Conservation (phyloP, 2,888 invertebrate species). For the Choreutis nemorana region DNA sequence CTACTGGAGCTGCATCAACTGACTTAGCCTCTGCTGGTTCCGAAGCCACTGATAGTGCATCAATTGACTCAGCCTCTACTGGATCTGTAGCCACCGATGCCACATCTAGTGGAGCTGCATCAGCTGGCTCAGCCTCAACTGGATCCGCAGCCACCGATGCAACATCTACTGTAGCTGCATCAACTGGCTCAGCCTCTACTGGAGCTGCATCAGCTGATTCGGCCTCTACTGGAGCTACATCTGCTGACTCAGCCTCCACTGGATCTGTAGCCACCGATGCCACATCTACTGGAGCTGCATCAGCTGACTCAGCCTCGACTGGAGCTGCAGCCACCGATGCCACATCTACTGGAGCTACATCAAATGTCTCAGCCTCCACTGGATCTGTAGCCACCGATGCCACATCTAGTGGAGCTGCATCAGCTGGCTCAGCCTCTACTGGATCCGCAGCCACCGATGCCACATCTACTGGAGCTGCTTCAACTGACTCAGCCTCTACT, state of each 20-base stretch:
- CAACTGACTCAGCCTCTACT: background rate
- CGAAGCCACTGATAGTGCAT: background rate
- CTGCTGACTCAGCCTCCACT: slow-evolving; percentile 2
- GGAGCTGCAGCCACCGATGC: slow-evolving; percentile 1
- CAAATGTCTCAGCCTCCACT: background rate
- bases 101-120: background rate
- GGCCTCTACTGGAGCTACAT: slow-evolving; percentile 1
- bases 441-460: background rate
- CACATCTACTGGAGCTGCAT: background rate
- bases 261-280: background rate
- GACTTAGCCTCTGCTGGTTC: background rate
- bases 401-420: background rate
- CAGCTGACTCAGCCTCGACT: background rate
- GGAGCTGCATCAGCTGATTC: slow-evolving; percentile 2
- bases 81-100: background rate
- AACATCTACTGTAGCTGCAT: background rate
- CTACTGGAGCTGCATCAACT: slow-evolving; percentile 8
- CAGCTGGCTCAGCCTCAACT: slow-evolving; percentile 3
- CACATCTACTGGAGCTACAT: background rate
- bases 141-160: background rate
- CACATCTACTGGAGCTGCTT: background rate
- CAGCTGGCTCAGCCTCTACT: background rate
- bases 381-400: background rate
- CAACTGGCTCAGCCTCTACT: background rate
- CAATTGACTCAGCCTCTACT: background rate